Evolutionary conservation across 1,140 invertebrate genomes (phyloP), one percentile per base, ranked within the genome.

Genomic region (Cyphomyrmex costatus): DNA sequence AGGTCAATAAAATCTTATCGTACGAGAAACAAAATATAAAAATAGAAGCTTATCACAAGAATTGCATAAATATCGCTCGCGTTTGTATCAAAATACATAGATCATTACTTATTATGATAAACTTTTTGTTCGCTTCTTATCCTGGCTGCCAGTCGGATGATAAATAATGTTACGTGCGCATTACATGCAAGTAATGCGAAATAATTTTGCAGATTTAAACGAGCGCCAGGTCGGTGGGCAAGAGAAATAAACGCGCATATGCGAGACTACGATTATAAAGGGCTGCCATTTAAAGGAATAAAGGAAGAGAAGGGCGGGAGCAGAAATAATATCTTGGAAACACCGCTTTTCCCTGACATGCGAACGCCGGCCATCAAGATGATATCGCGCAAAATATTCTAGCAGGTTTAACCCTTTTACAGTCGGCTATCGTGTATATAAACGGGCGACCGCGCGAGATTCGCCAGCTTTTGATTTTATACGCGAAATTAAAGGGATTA

Each of bases 171-270:
- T 74, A 85, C 30, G 74, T 65, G 73, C 46, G 58, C 70, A 19
- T 82, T 83, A 74, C 53, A 58, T 70, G 56, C 73, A 85, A 85
- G 82, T 85, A 36, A 60, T 49, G 82, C 60, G 71, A 73, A 85
- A 77, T 85, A 85, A 85, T 85, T 49, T 30, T 14, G 58, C 71
- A 77, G 82, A 65, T 85, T 78, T 53, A 65, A 51, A 36, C 24
- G 51, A 24, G 36, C 51, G 68, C 10, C 46, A 51, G 19, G 27
- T 27, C 33, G n/a, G 49, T n/a, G 51, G 51, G 33, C 27, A 56
- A 56, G 49, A 51, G 21, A 58, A 60, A 73, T 71, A 60, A 58
- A 46, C 30, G 36, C n/a, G n/a, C n/a, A n/a, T 14, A 42, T 33
- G 33, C 24, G n/a, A 21, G 33, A 16, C 6, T 36, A 58, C 16